Conservation (phyloP, 2,113 vertebrate genomes). For the Butorides virescens region DNA sequence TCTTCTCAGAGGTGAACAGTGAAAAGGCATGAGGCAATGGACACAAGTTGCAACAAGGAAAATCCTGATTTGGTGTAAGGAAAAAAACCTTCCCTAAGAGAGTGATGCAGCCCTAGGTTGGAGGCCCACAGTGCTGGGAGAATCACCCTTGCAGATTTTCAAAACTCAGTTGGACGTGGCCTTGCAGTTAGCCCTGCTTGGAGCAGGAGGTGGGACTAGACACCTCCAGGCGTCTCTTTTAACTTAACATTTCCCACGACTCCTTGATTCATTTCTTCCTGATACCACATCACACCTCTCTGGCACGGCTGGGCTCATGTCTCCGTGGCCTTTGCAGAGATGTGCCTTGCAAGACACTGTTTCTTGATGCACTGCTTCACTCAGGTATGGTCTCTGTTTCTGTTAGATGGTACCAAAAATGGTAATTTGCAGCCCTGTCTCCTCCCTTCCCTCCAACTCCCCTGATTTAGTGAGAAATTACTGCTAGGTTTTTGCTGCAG, state of each 20-base stretch:
- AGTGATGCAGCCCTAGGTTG: background rate
- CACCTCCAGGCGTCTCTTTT: background rate
- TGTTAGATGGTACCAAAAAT: background rate
- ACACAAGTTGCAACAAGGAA: background rate
- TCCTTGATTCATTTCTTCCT: background rate
- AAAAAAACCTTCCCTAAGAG: background rate
- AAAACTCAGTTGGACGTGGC: background rate
- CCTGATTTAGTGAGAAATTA: background rate
- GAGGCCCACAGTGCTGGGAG: background rate
- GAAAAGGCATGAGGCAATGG: background rate
- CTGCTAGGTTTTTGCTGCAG: background rate
- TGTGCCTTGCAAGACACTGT: background rate
- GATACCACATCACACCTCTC: background rate
- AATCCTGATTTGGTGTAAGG: background rate
- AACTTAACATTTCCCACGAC: background rate
- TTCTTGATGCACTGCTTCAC: background rate
- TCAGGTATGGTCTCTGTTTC: background rate
- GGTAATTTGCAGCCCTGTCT: background rate
- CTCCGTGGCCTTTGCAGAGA: background rate
- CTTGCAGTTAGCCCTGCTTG: background rate
- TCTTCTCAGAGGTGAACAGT: background rate
- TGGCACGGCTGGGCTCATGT: fast-evolving
- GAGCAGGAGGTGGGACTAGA: background rate
- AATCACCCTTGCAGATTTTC: background rate
- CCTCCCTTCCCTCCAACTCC: background rate